These are phyloP conservation scores for Phalacrocorax carbo DNA, from an alignment of 2,113 vertebrate species.

Conservation along the genomic window DNA sequence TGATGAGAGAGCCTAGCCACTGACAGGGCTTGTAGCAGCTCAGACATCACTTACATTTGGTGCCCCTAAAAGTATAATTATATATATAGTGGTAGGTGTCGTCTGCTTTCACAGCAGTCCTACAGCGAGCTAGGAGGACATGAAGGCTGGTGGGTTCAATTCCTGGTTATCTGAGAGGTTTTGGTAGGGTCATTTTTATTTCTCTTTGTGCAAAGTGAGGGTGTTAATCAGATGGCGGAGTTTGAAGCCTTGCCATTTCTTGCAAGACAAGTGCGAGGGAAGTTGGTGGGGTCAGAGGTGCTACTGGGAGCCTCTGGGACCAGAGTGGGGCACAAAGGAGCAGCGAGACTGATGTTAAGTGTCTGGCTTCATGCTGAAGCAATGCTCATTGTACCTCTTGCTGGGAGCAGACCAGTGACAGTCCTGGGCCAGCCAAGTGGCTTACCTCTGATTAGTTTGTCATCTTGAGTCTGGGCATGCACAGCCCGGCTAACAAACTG, in stretches of 20 bases:
- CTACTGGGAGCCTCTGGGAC: not conserved
- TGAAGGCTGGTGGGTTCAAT: not conserved
- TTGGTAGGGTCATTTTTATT: not conserved
- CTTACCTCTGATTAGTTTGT: not conserved
- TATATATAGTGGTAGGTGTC: not conserved
- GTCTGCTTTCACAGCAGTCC: not conserved
- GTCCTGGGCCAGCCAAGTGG: not conserved
- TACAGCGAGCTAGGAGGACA: not conserved
- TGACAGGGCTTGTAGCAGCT: not conserved
- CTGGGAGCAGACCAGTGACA: not conserved
- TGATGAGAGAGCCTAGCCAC: not conserved
- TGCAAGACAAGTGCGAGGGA: fast-evolving
- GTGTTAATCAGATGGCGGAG: not conserved
- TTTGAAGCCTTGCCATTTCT: not conserved
- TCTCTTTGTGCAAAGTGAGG: not conserved
- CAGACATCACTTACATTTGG: not conserved
- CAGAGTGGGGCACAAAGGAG: not conserved
- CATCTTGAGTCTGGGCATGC: not conserved
- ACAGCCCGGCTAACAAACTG: not conserved
- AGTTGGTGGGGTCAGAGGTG: not conserved
- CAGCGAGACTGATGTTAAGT: not conserved
- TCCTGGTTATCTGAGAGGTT: not conserved
- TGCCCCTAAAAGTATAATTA: not conserved
- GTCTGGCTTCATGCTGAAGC: not conserved
- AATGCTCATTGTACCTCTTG: not conserved